Conservation (phyloP, 2,113 vertebrate genomes). For the Porphyrio hochstetteri region DNA sequence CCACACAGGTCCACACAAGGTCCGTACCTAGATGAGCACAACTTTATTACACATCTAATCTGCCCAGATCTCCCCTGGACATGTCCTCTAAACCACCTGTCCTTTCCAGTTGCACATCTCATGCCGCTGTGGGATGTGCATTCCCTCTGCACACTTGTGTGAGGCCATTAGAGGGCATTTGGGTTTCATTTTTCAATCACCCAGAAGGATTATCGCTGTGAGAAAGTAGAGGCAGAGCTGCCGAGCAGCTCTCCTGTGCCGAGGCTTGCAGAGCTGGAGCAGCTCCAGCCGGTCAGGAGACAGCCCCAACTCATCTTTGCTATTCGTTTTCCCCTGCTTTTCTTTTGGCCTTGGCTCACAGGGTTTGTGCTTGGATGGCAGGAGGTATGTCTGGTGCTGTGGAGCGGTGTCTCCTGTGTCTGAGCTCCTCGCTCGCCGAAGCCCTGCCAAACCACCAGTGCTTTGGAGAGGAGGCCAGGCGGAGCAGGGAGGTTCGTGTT, state of each 20-base stretch:
- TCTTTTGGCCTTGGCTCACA: neutral
- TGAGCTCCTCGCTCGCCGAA: neutral
- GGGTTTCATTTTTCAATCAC: neutral
- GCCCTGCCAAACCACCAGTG: slow-evolving; percentile 13
- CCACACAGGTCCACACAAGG: neutral
- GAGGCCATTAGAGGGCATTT: slow-evolving; percentile 61
- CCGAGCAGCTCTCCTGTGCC: neutral
- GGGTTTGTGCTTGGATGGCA: slow-evolving; percentile 8
- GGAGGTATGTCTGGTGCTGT: neutral
- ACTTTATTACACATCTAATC: neutral
- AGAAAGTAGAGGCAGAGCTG: neutral
- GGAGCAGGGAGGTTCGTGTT: neutral
- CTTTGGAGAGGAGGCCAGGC: slow-evolving; percentile 3
- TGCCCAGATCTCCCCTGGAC: neutral
- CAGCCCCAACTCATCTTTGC: neutral
- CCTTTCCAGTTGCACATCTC: neutral
- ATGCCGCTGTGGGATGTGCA: rapidly evolving
- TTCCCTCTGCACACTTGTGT: neutral
- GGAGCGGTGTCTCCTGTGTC: neutral
- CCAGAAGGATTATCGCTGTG: neutral
- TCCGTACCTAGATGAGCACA: neutral
- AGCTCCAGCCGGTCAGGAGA: neutral
- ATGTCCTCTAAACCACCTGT: neutral
- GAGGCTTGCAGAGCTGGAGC: neutral
- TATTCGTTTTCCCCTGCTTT: neutral